Evolutionary conservation across 2,797 vertebrate species (phyloP), one percentile per base, ranked within the genome.

Genomic region (Pteronotus mesoamericanus): DNA sequence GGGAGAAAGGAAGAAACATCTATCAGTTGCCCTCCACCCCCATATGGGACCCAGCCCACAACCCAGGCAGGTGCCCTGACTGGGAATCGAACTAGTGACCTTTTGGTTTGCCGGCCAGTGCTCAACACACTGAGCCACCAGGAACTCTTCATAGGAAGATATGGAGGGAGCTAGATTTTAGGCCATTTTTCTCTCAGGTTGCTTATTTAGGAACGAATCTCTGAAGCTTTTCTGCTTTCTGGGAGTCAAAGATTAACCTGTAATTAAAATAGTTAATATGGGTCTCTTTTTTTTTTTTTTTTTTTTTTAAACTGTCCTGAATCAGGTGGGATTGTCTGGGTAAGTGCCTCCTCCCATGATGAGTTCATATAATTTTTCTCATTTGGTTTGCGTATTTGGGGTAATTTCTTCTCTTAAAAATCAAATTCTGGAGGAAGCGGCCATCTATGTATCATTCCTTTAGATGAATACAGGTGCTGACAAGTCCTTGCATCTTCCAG

Each of bases 401-500:
- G 12, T 90, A 95, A 95, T 89, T 79, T 26, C 6, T 91, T 5
- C n/a, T 44, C 32, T 75, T 91, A 94, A 91, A 97, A 82, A 90
- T 55, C 12, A 0, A 94, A 79, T 18, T 95, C 68, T 82, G 6
- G 24, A n/a, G 16, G 51, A 86, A 79, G 11, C 77, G 51, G 14
- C 42, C 64, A 37, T 94, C 11, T 9, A 94, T 97, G 84, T 8
- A 83, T 19, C 59, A 32, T 68, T 96, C 86, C 93, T 59, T 37
- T 51, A 96, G 86, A 96, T 44, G 53, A 86, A 24, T 74, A 7
- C 9, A 88, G 53, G 78, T 90, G 44, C 34, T 29, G 18, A 80
- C 91, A 91, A 96, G 91, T 93, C 55, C 85, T 94, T 96, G 95
- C 80, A 80, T 93, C 80, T 78, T 37, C 86, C 83, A 89, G 96